phyloP scores from a whole-genome alignment of 2,888 invertebrate genomes.

The Pharmacophagus antenor region DNA sequence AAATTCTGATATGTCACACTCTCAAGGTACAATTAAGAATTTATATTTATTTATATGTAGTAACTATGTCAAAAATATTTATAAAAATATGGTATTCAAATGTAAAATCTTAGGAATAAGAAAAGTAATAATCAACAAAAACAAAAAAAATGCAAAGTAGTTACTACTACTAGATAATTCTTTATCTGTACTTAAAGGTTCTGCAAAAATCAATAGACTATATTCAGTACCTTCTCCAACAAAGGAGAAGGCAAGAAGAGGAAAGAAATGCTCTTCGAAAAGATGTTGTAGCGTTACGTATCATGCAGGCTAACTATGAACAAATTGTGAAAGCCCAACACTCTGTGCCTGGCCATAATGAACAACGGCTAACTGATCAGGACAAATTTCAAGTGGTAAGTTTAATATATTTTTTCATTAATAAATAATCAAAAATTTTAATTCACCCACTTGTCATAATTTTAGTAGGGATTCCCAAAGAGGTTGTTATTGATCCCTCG shows the following conservation, averaged over 20 bases:
- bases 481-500: too few relatives aligned
- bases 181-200: constrained; percentile 65
- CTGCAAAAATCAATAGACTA: constrained; percentile 97
- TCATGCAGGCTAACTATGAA: constrained; percentile 97
- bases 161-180: too few relatives aligned
- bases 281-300: constrained; percentile 95
- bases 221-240: constrained; percentile 93
- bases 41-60: too few relatives aligned
- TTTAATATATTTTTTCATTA: constrained; percentile 33
- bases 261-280: constrained; percentile 93
- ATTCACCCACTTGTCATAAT: not conserved
- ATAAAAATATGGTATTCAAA: too few relatives aligned
- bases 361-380: constrained; percentile 95
- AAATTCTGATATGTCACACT: too few relatives aligned
- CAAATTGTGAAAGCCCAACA: constrained; percentile 98
- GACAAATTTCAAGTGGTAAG: constrained; percentile 97
- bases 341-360: constrained; percentile 92
- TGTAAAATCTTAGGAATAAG: too few relatives aligned
- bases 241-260: constrained; percentile 97
- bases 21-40: too few relatives aligned
- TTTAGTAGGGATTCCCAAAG: too few relatives aligned
- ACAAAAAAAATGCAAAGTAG: too few relatives aligned
- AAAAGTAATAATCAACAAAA: too few relatives aligned
- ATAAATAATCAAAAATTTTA: not conserved
- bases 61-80: too few relatives aligned